A percentile compares a stretch with the other conserved stretches of the same genome.
These are phyloP conservation scores for Camponotus vicinus DNA, from an alignment of 1,140 invertebrate species.

Conservation along the genomic window DNA sequence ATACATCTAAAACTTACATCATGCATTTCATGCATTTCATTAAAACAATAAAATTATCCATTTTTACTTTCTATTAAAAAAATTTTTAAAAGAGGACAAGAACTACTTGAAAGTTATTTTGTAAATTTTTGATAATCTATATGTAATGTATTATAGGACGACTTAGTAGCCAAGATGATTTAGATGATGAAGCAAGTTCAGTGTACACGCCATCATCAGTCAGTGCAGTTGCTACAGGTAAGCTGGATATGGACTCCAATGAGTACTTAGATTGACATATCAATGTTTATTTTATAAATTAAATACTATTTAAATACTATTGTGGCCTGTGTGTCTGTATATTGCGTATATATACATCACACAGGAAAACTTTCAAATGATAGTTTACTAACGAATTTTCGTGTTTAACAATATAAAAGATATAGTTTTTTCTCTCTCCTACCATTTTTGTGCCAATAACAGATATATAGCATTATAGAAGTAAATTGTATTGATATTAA, in stretches of 20 bases:
- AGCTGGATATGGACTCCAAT: slow-evolving; percentile 86
- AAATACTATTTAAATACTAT: slow-evolving; percentile 54
- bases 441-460: slow-evolving; percentile 43
- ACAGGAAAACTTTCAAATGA: slow-evolving; percentile 8
- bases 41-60: not conserved
- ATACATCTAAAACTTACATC: slow-evolving; percentile 60
- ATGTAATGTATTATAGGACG: slow-evolving; percentile 86
- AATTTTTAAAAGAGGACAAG: not conserved
- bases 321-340: slow-evolving; percentile 42
- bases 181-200: slow-evolving; percentile 92
- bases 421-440: not conserved
- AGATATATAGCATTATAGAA: slow-evolving; percentile 25
- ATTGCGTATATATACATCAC: slow-evolving; percentile 21
- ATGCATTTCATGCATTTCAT: not conserved
- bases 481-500: slow-evolving; percentile 33
- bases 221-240: slow-evolving; percentile 87
- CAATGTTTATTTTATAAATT: slow-evolving; percentile 77
- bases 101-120: not conserved
- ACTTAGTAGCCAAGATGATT: slow-evolving; percentile 94
- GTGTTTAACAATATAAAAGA: slow-evolving; percentile 29
- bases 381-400: slow-evolving; percentile 45
- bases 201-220: slow-evolving; percentile 87
- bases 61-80: not conserved
- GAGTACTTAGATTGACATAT: slow-evolving; percentile 83
- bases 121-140: not conserved